These are phyloP conservation scores for Drosophila fulvimacula DNA, from an alignment of 2,888 invertebrate species.

Conservation along the genomic window DNA sequence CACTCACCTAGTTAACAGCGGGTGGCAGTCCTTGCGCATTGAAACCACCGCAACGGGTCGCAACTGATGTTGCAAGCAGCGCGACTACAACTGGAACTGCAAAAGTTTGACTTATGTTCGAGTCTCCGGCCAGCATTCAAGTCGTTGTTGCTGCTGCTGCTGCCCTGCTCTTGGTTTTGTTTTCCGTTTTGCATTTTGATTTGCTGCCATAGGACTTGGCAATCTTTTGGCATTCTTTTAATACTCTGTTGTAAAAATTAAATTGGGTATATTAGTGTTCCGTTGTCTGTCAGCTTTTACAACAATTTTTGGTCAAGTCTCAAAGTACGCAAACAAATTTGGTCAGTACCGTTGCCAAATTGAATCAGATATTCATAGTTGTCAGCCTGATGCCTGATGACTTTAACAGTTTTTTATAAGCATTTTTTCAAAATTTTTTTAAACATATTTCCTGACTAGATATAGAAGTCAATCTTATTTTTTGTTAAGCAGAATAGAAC, in stretches of 20 bases:
- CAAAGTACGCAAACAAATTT: too few species aligned
- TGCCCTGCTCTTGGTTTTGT: constrained; percentile 33
- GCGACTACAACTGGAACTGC: constrained; percentile 24
- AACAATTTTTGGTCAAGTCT: too few species aligned
- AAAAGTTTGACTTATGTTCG: constrained; percentile 71
- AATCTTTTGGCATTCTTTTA: constrained; percentile 53
- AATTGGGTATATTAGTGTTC: neutral
- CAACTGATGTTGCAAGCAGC: constrained; percentile 38
- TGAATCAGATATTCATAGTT: too few species aligned
- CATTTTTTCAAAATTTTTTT: too few species aligned
- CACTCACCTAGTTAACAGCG: constrained; percentile 73
- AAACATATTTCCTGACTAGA: too few species aligned
- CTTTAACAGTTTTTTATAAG: too few species aligned
- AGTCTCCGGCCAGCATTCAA: constrained; percentile 55
- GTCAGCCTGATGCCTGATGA: too few species aligned
- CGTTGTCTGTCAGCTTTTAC: too few species aligned
- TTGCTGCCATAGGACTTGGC: constrained; percentile 58
- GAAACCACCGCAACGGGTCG: constrained; percentile 27
- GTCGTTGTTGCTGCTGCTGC: constrained; percentile 36
- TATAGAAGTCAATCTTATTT: too few species aligned
- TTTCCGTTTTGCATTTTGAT: constrained; percentile 77
- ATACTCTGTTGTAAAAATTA: neutral
- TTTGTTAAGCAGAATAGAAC: too few species aligned
- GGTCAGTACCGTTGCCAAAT: too few species aligned
- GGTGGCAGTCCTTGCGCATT: constrained; percentile 1